These are phyloP conservation scores for Recurvirostra avosetta DNA, from an alignment of 2,113 vertebrate genomes.

Conservation along the genomic window DNA sequence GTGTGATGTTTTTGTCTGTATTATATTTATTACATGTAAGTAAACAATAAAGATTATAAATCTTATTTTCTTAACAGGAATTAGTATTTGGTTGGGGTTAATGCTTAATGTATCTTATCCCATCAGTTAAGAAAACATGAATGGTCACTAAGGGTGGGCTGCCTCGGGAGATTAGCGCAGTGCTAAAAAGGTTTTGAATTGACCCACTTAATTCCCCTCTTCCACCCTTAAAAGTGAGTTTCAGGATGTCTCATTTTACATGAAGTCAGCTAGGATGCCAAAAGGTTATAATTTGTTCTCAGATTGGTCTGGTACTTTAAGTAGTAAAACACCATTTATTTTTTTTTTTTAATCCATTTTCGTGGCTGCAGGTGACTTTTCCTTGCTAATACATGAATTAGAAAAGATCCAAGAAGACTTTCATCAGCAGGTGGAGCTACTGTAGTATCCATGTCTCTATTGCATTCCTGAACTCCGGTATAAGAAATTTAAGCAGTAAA, in stretches of 20 bases:
- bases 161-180: accelerated
- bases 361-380: not conserved
- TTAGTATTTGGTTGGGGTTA: conserved; percentile 30
- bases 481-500: not conserved
- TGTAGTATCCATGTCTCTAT: not conserved
- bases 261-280: not conserved
- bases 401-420: not conserved
- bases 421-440: conserved; percentile 68
- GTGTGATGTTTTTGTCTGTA: conserved; percentile 54
- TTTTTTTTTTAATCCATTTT: not conserved
- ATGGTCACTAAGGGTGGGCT: not conserved
- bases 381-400: accelerated
- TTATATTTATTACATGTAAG: conserved; percentile 55
- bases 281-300: not conserved
- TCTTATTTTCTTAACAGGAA: conserved; percentile 42
- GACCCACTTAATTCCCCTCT: not conserved
- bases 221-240: not conserved
- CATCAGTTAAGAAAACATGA: not conserved
- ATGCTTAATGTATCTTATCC: not conserved
- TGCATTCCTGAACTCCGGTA: not conserved
- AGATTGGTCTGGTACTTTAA: not conserved
- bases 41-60: conserved; percentile 51
- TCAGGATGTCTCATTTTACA: accelerated
- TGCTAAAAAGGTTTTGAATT: not conserved
- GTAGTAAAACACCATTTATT: not conserved